Base-by-base conservation (phyloP, 2,888 invertebrate species). In the Thecophora atra region DNA sequence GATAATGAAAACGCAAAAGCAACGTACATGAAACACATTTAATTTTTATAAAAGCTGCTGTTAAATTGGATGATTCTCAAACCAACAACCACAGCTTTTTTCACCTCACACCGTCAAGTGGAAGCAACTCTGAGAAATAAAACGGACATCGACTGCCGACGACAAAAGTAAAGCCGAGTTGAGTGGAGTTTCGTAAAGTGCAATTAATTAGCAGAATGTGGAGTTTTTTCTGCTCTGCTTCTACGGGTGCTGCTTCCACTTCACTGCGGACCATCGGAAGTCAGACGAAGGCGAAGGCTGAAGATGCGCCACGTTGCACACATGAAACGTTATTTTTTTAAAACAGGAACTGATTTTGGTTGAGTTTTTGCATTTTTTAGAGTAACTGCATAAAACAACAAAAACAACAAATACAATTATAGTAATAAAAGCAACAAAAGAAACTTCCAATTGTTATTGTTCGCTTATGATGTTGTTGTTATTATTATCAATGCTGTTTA, bases 201-300 rank as follows among this genome's bases (percentile, higher is more conserved):
- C 77, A 77, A 78, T 78, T 78, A 77, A 78, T 78, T 78, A 76
- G 77, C 73, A 77, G 75, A 77, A 75, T 76, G 24, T 58, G 26
- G 26, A 37, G 37, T 28, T 69, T 44, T 37, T 58, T 56, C 24
- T 13, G 42, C 56, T 6, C 26, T 58, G 13, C 13, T 42, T 42
- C 44, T 44, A 17, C 26, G 21, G 37, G 24, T 21, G 67, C 37
- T 47, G 37, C 37, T 37, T 2, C 37, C 11, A 6, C 11, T 37
- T 2, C 37, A 37, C 7, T 37, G 7, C 37, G 37, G 37, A 1
- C 37, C 11, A 6, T 11, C 7, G 37, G 7, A 37, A 37, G 7
- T 37, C 37, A 2, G 37, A 37, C 47, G 17, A 1, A 11, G 47
- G 13, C 13, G 17, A 17, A n/a, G 13, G 13, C 5, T n/a, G 47